phyloP scores from a whole-genome alignment of 2,113 vertebrate species.

The Oxyura jamaicensis region DNA sequence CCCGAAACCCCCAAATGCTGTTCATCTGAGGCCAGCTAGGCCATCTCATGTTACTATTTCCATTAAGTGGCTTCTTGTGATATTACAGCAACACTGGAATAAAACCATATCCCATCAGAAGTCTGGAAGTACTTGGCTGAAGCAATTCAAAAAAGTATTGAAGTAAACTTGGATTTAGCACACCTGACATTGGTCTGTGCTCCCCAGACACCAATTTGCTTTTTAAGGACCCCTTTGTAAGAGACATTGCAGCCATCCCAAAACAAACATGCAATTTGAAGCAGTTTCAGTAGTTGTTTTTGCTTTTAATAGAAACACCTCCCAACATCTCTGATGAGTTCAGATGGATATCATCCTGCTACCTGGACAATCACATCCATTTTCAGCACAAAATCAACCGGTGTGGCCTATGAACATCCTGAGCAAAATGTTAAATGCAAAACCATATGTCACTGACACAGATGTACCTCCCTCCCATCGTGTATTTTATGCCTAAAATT shows the following conservation, averaged over 20 bases:
- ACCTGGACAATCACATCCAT: not conserved
- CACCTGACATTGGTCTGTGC: not conserved
- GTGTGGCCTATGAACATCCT: constrained; percentile 2
- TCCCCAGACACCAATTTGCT: not conserved
- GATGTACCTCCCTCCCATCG: not conserved
- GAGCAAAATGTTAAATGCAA: not conserved
- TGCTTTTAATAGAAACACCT: not conserved
- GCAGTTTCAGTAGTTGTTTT: not conserved
- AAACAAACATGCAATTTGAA: not conserved
- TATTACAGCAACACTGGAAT: not conserved
- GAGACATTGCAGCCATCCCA: accelerated
- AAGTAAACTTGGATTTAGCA: not conserved
- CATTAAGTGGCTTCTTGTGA: not conserved
- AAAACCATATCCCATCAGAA: not conserved
- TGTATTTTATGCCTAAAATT: not conserved
- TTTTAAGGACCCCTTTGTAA: not conserved
- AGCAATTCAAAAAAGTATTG: not conserved
- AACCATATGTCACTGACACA: not conserved
- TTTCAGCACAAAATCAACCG: not conserved
- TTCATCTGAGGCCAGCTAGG: not conserved
- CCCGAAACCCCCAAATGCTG: not conserved
- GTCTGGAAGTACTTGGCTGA: not conserved
- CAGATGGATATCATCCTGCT: not conserved
- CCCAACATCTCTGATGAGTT: not conserved
- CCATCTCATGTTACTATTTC: not conserved